Base-by-base conservation (phyloP, 2,888 invertebrate species). In the Hyles lineata region DNA sequence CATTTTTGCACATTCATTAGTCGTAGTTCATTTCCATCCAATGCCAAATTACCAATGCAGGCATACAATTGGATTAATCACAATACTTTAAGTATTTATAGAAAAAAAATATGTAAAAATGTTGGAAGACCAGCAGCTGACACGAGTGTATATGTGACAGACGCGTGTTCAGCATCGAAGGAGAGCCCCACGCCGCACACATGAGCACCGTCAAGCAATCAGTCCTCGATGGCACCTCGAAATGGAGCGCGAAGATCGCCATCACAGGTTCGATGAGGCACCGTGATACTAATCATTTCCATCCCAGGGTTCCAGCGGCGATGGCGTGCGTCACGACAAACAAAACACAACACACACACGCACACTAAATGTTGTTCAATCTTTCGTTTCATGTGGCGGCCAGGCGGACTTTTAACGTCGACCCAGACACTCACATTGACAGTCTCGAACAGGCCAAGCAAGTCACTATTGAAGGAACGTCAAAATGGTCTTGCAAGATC, bases 181-280 rank as follows among this genome's bases (percentile, higher is more conserved):
- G 97, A 92, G 98, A 98, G 95, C 97, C 97, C 89, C 99, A 99
- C 95, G 95, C 97, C 81, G 98, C 98, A 88, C 98, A 99, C 96
- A 98, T 99, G 98, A 98, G 98, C 95, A 97, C 98, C 82, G 99
- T 99, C 89, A 99, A 99, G 96, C 99, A 99, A 96, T 98, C 98
- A 89, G 99, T 99, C 88, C 96, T 99, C 95, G 99, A 99, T 95
- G 99, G 99, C 90, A 99, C 99, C 83, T 99, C 99, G 92, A 99
- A 99, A 96, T 99, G 99, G 99, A 99, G 99, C 90, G 99, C 99
- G 89, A 99, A 99, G 97, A 99, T 99, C 95, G 99, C 99, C 92
- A 99, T 99, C 95, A 99, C 99, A 98, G 99, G 99, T 99, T 97
- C 97, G 98, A 96, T 93, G 90, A 88, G 85, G 88, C 88, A 89